Percentiles rank a stretch among this genome's conserved stretches.
Conservation (phyloP, 2,888 invertebrate species). For the Teleogryllus oceanicus region DNA sequence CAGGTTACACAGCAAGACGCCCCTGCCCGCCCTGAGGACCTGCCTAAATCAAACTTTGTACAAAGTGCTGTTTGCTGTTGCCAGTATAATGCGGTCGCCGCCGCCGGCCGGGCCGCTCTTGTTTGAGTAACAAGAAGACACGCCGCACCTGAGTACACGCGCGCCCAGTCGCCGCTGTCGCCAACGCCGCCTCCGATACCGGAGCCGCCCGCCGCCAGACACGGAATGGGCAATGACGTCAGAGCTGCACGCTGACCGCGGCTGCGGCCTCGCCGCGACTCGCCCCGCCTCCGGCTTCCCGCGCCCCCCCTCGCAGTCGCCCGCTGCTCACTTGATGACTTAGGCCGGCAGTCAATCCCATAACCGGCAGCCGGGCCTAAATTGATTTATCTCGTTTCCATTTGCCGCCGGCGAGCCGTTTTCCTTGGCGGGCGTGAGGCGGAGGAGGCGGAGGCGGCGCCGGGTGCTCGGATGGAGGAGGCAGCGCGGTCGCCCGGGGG, state of each 20-base stretch:
- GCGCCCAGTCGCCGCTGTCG: not conserved
- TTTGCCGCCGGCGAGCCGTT: not conserved
- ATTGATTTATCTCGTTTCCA: slow-evolving; percentile 5
- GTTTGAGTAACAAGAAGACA: slow-evolving; percentile 18
- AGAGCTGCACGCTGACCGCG: slow-evolving; percentile 21
- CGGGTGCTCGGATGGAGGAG: not conserved
- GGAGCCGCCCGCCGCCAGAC: slow-evolving; percentile 12
- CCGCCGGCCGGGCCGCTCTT: slow-evolving; percentile 18
- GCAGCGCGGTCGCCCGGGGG: not conserved
- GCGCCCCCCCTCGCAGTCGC: not conserved
- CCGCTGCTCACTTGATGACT: not conserved
- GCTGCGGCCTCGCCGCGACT: not conserved
- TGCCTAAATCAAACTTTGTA: slow-evolving; percentile 32
- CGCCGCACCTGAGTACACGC: slow-evolving; percentile 18
- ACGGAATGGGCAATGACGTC: slow-evolving; percentile 28
- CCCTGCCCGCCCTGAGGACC: slow-evolving; percentile 26
- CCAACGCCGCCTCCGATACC: not conserved
- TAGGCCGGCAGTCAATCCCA: slow-evolving; percentile 18
- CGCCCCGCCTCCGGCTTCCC: slow-evolving; percentile 24
- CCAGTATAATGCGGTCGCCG: slow-evolving; percentile 18
- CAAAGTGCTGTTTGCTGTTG: slow-evolving; percentile 23
- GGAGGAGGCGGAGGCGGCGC: not conserved
- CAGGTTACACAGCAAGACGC: slow-evolving; percentile 24
- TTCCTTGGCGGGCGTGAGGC: not conserved
- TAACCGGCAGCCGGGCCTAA: slow-evolving; percentile 3